Percentiles rank a stretch among this genome's conserved stretches.
Evolutionary conservation across 2,888 invertebrate species (phyloP).

Genomic region (Papilio protenor): DNA sequence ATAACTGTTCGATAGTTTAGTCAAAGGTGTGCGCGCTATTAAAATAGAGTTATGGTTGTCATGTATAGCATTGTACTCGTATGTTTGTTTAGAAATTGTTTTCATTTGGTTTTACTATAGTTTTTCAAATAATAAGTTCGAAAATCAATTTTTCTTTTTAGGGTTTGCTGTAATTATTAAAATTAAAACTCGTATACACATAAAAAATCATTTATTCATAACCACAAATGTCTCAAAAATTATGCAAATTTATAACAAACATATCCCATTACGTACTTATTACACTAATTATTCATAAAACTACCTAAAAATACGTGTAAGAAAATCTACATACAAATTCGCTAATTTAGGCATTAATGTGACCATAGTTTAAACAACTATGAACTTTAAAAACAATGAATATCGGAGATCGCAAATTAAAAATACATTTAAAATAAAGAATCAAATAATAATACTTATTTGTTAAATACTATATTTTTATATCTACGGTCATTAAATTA

Average conservation of each 20-base stretch:
- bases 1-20: too few species aligned
- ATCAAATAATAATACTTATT: background rate
- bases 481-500: background rate
- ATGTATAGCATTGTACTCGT: too few species aligned
- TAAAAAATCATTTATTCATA: slow-evolving; percentile 75
- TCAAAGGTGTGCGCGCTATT: too few species aligned
- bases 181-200: slow-evolving; percentile 48
- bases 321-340: slow-evolving; percentile 43
- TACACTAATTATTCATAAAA: slow-evolving; percentile 44
- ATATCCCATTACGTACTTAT: slow-evolving; percentile 62
- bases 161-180: background rate
- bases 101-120: background rate
- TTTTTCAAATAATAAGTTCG: background rate
- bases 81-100: too few species aligned
- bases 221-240: slow-evolving; percentile 75
- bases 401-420: background rate
- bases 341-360: slow-evolving; percentile 49
- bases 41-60: too few species aligned
- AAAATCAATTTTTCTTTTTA: background rate
- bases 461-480: slow-evolving; percentile 21
- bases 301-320: slow-evolving; percentile 35
- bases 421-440: background rate
- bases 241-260: slow-evolving; percentile 73
- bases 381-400: background rate
- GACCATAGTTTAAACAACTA: background rate